Evolutionary conservation across 2,113 vertebrate species (phyloP), one percentile per base, ranked within the genome.

Genomic region (Leptodactylus fuscus): DNA sequence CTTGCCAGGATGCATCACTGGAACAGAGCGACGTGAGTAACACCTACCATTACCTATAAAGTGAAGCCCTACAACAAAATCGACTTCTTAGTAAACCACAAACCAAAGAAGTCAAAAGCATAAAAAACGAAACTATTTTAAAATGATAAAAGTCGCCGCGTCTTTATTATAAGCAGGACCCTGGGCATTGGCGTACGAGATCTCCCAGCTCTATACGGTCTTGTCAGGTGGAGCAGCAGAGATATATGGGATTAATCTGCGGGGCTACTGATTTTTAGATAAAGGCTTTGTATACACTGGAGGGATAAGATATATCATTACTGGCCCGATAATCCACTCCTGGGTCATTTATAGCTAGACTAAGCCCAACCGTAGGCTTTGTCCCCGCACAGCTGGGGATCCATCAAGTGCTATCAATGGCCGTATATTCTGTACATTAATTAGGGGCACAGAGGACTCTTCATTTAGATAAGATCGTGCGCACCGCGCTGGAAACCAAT

Each of bases 181-280:
- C n/a, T 48, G n/a, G 46, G 18, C 46, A 48, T 48, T n/a, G 13
- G 10, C 6, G 41, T 74, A 46, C 32, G 41, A 49, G n/a, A 46
- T 38, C 32, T 51, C 24, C 1, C 49, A n/a, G 46, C 8, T 55
- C 32, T 36, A 34, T 55, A 55, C 32, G 16, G n/a, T 36, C 49
- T 78, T 55, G 76, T 41, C 48, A 51, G 76, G 34, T 5, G 11
- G 22, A 11, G 44, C 20, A 10, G 74, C 24, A 27, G 51, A 38
- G 76, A 79, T 79, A 20, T 53, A 58, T 58, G 51, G 76, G 53
- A 78, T 78, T 78, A 78, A 78, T 78, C 76, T 78, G 32, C 49
- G 2, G 16, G 51, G 48, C 53, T 34, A 24, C 29, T n/a, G 49
- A 78, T 53, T 55, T 20, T 78, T 36, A 55, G 75, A 78, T 78